These are phyloP conservation scores for Spea multiplicata DNA, from an alignment of 2,113 vertebrate genomes.

Conservation along the genomic window DNA sequence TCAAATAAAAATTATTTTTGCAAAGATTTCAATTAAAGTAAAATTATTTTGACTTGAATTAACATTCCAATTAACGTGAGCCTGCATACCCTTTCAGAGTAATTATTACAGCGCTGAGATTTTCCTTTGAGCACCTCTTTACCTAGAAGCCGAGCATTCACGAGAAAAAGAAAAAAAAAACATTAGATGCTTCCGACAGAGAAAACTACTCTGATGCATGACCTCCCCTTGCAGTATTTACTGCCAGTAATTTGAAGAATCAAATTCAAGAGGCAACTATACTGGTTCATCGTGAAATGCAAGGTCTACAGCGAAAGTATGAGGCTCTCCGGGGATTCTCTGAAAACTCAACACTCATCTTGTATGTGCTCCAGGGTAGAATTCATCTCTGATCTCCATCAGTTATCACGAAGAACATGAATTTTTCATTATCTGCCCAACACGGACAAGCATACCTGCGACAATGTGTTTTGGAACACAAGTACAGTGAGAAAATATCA, in stretches of 20 bases:
- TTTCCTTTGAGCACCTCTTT: background rate
- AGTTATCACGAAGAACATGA: slow-evolving; percentile 17
- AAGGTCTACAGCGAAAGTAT: slow-evolving; percentile 25
- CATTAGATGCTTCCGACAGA: slow-evolving; percentile 3
- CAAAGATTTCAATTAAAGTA: background rate
- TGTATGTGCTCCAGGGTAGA: slow-evolving; percentile 26
- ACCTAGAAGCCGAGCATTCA: background rate
- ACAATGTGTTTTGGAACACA: slow-evolving; percentile 6
- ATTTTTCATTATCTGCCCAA: slow-evolving; percentile 29
- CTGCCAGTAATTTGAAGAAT: slow-evolving; percentile 28
- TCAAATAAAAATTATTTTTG: background rate
- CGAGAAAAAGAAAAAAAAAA: background rate
- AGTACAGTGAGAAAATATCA: slow-evolving; percentile 7
- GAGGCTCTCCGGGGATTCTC: slow-evolving; percentile 18
- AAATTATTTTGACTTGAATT: background rate
- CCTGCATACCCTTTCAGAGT: background rate
- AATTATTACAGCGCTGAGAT: background rate
- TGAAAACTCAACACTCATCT: slow-evolving; percentile 8
- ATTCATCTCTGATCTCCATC: slow-evolving; percentile 37
- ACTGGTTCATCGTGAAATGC: slow-evolving; percentile 6
- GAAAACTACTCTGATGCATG: slow-evolving; percentile 4
- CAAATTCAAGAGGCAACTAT: slow-evolving; percentile 27
- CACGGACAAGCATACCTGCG: background rate
- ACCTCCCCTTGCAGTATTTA: slow-evolving; percentile 20
- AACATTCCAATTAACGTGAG: background rate